These are phyloP conservation scores for Priocnemis perturbator DNA, from an alignment of 2,888 invertebrate genomes.

Conservation along the genomic window DNA sequence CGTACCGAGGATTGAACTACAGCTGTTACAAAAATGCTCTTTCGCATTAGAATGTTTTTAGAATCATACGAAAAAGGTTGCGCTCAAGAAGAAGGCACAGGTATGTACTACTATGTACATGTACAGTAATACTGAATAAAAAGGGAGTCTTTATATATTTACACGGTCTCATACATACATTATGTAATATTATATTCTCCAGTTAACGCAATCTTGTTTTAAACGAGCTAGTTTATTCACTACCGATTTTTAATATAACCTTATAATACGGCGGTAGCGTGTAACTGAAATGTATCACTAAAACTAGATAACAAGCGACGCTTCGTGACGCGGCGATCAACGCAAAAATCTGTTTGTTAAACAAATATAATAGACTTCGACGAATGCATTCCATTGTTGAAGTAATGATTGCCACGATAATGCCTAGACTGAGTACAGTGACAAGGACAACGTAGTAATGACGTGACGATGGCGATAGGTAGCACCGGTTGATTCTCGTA, in stretches of 20 bases:
- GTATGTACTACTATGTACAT: no score
- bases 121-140: constrained; percentile 1
- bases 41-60: no score
- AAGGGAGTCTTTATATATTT: constrained; percentile 6
- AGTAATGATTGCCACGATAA: constrained; percentile 33
- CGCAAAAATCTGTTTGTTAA: constrained; percentile 17
- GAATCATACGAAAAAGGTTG: no score
- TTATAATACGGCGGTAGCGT: constrained; percentile 23
- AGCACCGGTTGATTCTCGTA: constrained; percentile 5
- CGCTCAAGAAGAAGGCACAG: no score
- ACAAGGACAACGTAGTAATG: constrained; percentile 33
- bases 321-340: constrained; percentile 24
- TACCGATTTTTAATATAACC: constrained; percentile 31
- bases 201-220: constrained; percentile 35
- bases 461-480: constrained; percentile 26
- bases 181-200: neutral
- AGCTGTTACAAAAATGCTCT: no score
- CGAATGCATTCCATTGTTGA: constrained; percentile 23
- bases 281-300: constrained; percentile 15
- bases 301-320: constrained; percentile 42
- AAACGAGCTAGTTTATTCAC: constrained; percentile 27
- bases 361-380: constrained; percentile 1
- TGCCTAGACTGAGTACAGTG: constrained; percentile 26
- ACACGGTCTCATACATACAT: neutral
- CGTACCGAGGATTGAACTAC: no score